Percentiles rank a stretch among this genome's conserved stretches.
Conservation (phyloP, 1,140 invertebrate species). For the Lutraria rhynchaena region DNA sequence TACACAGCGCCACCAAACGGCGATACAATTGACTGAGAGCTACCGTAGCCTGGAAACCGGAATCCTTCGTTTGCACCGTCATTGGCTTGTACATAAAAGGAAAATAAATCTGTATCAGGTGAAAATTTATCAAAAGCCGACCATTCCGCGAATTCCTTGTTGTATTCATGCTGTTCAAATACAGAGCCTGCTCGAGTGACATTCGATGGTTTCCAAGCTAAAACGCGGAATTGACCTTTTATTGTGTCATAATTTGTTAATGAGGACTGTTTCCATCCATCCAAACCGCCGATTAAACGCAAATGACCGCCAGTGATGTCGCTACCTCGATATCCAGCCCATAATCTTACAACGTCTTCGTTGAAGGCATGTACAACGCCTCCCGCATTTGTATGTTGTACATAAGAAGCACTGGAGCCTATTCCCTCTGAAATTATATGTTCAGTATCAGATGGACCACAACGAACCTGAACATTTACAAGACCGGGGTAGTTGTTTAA, state of each 20-base stretch:
- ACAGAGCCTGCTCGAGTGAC: no score
- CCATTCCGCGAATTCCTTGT: conserved; percentile 17
- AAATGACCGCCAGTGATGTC: not conserved
- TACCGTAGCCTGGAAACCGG: conserved; percentile 25
- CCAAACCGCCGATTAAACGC: not conserved
- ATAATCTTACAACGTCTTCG: conserved; percentile 6
- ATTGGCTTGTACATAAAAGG: conserved; percentile 25
- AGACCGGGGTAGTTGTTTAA: conserved; percentile 6
- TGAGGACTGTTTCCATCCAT: not conserved
- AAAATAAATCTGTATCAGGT: conserved; percentile 9
- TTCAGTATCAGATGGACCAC: not conserved
- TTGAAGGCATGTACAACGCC: conserved; percentile 16
- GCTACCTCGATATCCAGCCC: conserved; percentile 6
- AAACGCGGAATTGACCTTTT: conserved; percentile 9
- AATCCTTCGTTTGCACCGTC: conserved; percentile 26
- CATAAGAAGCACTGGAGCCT: not conserved
- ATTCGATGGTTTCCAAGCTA: not conserved
- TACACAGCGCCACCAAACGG: conserved; percentile 28
- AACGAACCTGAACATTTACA: conserved; percentile 28
- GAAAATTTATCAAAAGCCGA: not conserved
- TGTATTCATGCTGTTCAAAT: not conserved
- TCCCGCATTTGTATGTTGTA: not conserved
- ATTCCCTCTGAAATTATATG: conserved; percentile 17
- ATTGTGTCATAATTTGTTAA: not conserved
- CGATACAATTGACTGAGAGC: conserved; percentile 7